Percentiles rank a stretch among this genome's conserved stretches.
Conservation (phyloP, 1,140 invertebrate genomes). For the Formica exsecta region DNA sequence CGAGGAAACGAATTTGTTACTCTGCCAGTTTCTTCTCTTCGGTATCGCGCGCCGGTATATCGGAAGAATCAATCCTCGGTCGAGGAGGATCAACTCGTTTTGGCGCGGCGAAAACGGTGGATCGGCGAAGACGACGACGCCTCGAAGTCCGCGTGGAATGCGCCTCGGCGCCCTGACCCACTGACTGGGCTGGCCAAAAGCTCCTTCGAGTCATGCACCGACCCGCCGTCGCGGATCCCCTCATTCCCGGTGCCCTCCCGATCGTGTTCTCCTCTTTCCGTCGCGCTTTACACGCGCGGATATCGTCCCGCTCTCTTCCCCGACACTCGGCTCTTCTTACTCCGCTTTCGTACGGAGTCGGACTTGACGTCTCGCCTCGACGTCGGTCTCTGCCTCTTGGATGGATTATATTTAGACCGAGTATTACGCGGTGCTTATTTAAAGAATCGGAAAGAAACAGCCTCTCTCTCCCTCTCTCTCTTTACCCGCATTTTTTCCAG, state of each 20-base stretch:
- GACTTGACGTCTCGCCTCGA: constrained; percentile 53
- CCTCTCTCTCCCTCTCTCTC: constrained; percentile 25
- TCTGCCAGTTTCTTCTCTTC: not conserved
- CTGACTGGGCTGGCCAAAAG: constrained; percentile 84
- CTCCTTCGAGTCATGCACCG: constrained; percentile 71
- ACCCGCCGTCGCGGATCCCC: not conserved
- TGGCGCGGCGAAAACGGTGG: constrained; percentile 21
- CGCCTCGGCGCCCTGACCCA: constrained; percentile 85
- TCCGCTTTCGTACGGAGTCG: constrained; percentile 58
- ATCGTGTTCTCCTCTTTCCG: constrained; percentile 10
- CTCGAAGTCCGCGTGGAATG: constrained; percentile 79
- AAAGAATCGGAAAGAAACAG: constrained; percentile 82
- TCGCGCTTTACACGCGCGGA: constrained; percentile 72
- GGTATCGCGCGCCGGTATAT: too few species aligned
- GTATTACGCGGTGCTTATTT: constrained; percentile 85
- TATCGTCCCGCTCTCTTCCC: constrained; percentile 61
- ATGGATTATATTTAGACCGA: constrained; percentile 82
- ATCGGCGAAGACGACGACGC: constrained; percentile 63
- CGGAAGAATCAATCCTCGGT: not conserved
- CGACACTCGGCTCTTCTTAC: constrained; percentile 64
- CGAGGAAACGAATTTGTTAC: not conserved
- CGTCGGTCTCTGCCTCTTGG: constrained; percentile 34
- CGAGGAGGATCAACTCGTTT: constrained; percentile 11
- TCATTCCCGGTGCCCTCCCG: not conserved
- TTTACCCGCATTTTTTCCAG: constrained; percentile 17